Percentiles rank a stretch among this genome's conserved stretches.
These are phyloP conservation scores for Misgurnus anguillicaudatus DNA, from an alignment of 2,113 vertebrate genomes.

Conservation along the genomic window DNA sequence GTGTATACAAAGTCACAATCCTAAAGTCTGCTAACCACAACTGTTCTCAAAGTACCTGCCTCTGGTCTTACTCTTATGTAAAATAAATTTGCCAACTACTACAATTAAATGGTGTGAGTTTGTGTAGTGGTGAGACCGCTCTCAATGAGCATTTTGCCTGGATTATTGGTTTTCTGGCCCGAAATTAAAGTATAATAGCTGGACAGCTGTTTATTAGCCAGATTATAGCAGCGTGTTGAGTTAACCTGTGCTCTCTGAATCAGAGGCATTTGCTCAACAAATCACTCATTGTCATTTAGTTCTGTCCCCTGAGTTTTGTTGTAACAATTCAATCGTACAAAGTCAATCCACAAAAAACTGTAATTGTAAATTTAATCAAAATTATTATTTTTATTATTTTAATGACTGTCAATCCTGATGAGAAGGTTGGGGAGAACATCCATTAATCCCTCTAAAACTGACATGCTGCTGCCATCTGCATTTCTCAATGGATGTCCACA, in stretches of 20 bases:
- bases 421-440: too few species aligned
- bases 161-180: slow-evolving; percentile 25
- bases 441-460: too few species aligned
- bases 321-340: too few species aligned
- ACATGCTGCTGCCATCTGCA: too few species aligned
- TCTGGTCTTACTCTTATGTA: not conserved
- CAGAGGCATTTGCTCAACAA: slow-evolving; percentile 1
- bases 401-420: too few species aligned
- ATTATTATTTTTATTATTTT: too few species aligned
- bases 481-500: too few species aligned
- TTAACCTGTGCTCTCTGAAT: slow-evolving; percentile 1
- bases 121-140: not conserved
- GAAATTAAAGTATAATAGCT: not conserved
- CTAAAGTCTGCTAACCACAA: not conserved
- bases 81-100: not conserved
- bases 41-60: not conserved
- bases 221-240: not conserved
- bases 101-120: not conserved
- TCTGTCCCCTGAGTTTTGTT: not conserved
- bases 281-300: not conserved
- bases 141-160: not conserved
- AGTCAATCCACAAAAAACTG: too few species aligned
- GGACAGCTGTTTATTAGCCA: not conserved
- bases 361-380: too few species aligned
- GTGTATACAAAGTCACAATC: not conserved